Percentiles rank a stretch among this genome's conserved stretches.
Evolutionary conservation across 2,113 vertebrate genomes (phyloP).

Genomic region (Sapayoa aenigma): DNA sequence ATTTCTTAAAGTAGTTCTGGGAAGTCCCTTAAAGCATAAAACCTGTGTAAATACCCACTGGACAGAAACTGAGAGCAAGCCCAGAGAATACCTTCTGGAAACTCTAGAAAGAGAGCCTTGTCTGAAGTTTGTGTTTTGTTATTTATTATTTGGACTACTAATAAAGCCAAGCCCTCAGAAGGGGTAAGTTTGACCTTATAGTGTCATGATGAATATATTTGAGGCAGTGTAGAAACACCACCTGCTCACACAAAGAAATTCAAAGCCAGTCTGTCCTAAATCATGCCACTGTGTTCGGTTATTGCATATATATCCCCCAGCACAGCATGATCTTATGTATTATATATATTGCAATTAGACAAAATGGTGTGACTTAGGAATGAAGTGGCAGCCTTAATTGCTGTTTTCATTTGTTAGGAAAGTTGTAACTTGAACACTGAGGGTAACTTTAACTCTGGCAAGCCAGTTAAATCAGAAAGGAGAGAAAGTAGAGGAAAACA

Average conservation of each 20-base stretch:
- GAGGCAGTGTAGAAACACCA: conserved; percentile 67
- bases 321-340: conserved; percentile 73
- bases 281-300: conserved; percentile 67
- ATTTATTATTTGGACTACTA: conserved; percentile 56
- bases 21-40: background rate
- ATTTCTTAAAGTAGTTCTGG: background rate
- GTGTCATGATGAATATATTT: conserved; percentile 68
- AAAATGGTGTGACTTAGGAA: conserved; percentile 69
- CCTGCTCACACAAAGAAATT: conserved; percentile 69
- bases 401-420: conserved; percentile 60
- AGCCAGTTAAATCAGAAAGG: background rate
- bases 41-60: background rate
- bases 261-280: conserved; percentile 69
- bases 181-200: conserved; percentile 69
- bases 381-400: conserved; percentile 69
- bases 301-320: conserved; percentile 70
- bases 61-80: background rate
- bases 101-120: conserved; percentile 20
- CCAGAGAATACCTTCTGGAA: conserved; percentile 21
- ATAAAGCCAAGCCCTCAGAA: conserved; percentile 59
- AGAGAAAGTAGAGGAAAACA: background rate
- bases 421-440: conserved; percentile 34
- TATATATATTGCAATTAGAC: conserved; percentile 73
- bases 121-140: conserved; percentile 49
- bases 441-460: conserved; percentile 29